Percentiles rank a stretch among this genome's conserved stretches.
These are phyloP conservation scores for Bombus turneri DNA, from an alignment of 1,140 invertebrate genomes.

Conservation along the genomic window DNA sequence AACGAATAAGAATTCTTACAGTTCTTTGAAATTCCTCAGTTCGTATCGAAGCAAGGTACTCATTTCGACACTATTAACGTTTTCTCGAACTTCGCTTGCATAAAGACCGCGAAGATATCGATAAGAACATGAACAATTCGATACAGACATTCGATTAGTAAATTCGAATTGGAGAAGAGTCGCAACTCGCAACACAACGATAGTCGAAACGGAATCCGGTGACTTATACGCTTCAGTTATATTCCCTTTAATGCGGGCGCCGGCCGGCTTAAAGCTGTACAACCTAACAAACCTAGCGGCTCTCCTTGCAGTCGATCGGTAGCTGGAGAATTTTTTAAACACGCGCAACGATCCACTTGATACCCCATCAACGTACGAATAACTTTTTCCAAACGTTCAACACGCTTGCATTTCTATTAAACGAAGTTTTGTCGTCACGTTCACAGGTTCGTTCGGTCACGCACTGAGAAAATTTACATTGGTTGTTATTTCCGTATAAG, in stretches of 20 bases:
- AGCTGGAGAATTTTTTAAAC: conserved; percentile 12
- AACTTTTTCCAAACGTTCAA: not conserved
- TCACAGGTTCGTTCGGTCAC: not conserved
- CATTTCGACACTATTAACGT: not conserved
- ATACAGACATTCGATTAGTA: not conserved
- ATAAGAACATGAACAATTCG: not conserved
- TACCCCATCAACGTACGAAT: not conserved
- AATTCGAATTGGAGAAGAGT: not conserved
- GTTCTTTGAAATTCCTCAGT: too few species aligned
- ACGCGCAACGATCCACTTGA: not conserved
- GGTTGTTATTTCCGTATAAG: not conserved
- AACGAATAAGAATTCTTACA: not conserved
- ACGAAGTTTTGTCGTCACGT: not conserved
- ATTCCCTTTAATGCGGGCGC: conserved; percentile 80
- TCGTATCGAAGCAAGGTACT: not conserved
- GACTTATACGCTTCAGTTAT: conserved; percentile 68
- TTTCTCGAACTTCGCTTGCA: not conserved
- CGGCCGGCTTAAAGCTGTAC: conserved; percentile 78
- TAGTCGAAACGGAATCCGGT: not conserved
- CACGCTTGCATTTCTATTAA: not conserved
- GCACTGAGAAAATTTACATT: not conserved
- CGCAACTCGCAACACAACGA: not conserved
- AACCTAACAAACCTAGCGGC: conserved; percentile 9
- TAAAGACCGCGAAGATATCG: not conserved
- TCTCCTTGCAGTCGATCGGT: conserved; percentile 61